These are phyloP conservation scores for Sthenelais limicola DNA, from an alignment of 2,888 invertebrate genomes.

Conservation along the genomic window DNA sequence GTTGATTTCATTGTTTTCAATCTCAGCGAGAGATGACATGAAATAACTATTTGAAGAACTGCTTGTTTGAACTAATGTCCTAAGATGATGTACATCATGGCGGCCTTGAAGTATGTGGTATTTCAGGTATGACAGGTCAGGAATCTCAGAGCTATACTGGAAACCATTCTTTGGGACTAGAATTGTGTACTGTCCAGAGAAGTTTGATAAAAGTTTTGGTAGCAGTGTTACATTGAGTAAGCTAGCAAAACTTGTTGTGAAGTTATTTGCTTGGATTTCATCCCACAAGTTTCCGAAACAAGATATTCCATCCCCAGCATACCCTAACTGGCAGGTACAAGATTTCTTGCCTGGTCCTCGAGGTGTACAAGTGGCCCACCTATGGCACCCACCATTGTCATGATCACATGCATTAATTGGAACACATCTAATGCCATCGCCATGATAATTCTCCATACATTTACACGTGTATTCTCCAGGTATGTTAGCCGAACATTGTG, in stretches of 20 bases:
- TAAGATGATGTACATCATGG: too few species aligned
- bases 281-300: constrained; percentile 19
- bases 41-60: too few species aligned
- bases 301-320: constrained; percentile 9
- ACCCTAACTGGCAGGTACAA: background rate
- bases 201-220: background rate
- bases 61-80: too few species aligned
- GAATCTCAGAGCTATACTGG: too few species aligned
- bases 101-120: too few species aligned
- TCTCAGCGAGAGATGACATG: too few species aligned
- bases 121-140: too few species aligned
- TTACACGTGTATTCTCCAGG: constrained; percentile 74
- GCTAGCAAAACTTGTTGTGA: background rate
- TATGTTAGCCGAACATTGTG: constrained; percentile 64
- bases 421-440: constrained; percentile 62
- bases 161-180: constrained; percentile 10
- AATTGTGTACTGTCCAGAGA: background rate
- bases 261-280: background rate
- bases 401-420: constrained; percentile 57
- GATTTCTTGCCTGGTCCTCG: constrained; percentile 15
- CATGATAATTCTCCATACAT: constrained; percentile 60
- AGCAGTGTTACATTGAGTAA: background rate
- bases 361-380: constrained; percentile 1
- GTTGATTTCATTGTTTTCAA: too few species aligned
- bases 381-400: constrained; percentile 65